Conservation (phyloP, 1,140 invertebrate genomes). For the Drosophila melanica region DNA sequence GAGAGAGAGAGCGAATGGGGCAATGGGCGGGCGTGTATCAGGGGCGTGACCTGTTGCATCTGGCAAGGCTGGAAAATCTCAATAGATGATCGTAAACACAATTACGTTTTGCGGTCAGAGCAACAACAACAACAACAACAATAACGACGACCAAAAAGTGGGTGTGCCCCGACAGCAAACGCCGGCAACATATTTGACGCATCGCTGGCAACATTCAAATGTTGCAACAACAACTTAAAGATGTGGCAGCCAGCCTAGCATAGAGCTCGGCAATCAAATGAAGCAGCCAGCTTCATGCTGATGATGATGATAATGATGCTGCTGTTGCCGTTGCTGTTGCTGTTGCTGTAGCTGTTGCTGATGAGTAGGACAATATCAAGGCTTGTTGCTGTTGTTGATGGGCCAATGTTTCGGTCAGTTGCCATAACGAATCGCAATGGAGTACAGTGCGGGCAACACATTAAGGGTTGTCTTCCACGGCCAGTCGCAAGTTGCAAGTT, state of each 20-base stretch:
- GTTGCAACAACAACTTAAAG: conserved; percentile 39
- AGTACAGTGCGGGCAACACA: conserved; percentile 50
- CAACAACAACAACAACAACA: conserved; percentile 19
- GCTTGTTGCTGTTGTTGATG: conserved; percentile 56
- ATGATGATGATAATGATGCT: conserved; percentile 34
- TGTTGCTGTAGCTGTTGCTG: conserved; percentile 27
- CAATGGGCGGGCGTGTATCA: conserved; percentile 20
- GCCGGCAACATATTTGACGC: conserved; percentile 53
- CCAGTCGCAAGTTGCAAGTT: conserved; percentile 25
- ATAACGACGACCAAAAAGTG: conserved; percentile 20
- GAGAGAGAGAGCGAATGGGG: background rate
- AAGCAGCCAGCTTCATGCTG: conserved; percentile 19
- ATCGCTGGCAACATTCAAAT: conserved; percentile 55
- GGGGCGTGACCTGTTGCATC: conserved; percentile 45
- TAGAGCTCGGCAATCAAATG: conserved; percentile 34
- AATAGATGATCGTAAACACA: conserved; percentile 60
- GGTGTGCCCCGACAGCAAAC: conserved; percentile 38
- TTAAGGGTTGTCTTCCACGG: conserved; percentile 55
- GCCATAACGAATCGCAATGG: conserved; percentile 70
- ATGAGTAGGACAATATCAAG: conserved; percentile 35
- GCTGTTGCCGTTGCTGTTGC: conserved; percentile 36
- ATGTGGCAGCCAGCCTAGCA: conserved; percentile 26
- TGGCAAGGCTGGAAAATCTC: conserved; percentile 27
- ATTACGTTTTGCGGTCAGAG: conserved; percentile 51
- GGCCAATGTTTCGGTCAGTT: conserved; percentile 77